Conservation (phyloP, 2,888 invertebrate species). For the Pachymerium ferrugineum region DNA sequence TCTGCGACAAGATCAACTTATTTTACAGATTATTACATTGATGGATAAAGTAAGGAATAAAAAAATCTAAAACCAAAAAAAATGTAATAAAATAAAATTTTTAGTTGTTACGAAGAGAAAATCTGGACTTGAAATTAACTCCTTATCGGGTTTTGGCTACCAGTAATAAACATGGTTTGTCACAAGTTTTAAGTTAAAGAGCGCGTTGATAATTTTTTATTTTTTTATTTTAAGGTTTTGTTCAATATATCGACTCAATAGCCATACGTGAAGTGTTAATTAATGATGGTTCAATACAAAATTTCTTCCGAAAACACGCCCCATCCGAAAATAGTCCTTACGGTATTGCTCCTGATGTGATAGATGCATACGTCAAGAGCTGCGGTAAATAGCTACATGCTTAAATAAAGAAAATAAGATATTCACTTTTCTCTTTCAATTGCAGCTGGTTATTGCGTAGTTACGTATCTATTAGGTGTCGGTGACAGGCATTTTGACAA, state of each 20-base stretch:
- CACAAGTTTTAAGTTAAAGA: no score
- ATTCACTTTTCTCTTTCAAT: constrained; percentile 34
- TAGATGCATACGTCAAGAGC: constrained; percentile 94
- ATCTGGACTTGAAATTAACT: constrained; percentile 90
- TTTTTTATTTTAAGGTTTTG: constrained; percentile 58
- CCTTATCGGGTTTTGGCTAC: constrained; percentile 95
- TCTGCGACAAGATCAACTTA: constrained; percentile 91
- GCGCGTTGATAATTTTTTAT: neutral
- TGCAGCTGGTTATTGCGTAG: constrained; percentile 90
- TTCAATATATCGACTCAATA: constrained; percentile 89
- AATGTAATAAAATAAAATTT: constrained; percentile 31
- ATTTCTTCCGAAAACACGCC: constrained; percentile 84
- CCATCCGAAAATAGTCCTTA: constrained; percentile 82
- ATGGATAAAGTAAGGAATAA: constrained; percentile 70
- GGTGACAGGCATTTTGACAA: constrained; percentile 98
- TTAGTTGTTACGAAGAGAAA: constrained; percentile 79
- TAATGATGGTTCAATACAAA: constrained; percentile 81
- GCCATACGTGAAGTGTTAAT: constrained; percentile 87
- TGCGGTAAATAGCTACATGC: constrained; percentile 57
- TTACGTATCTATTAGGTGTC: constrained; percentile 94
- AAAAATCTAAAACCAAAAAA: neutral
- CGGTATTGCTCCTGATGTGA: constrained; percentile 85
- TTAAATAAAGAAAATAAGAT: neutral
- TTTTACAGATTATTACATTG: constrained; percentile 93
- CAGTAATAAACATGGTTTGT: constrained; percentile 75